phyloP scores from a whole-genome alignment of 2,797 vertebrate genomes.

The Alosa sapidissima region DNA sequence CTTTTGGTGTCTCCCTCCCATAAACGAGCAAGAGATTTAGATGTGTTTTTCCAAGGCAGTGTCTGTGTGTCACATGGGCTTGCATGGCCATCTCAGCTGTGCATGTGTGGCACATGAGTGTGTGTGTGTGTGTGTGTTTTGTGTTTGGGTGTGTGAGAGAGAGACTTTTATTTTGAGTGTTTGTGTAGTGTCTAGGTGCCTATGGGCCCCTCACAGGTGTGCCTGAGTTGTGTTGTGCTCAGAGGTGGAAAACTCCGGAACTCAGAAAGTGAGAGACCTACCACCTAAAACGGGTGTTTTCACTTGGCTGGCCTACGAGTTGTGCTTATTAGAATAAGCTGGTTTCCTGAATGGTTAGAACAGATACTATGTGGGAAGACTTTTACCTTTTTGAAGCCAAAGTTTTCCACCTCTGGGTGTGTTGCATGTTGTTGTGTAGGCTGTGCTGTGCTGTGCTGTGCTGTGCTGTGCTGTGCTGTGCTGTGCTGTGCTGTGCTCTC shows the following conservation, averaged over 20 bases:
- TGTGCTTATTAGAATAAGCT: too few species aligned
- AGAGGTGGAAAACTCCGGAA: too few species aligned
- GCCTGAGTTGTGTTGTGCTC: neutral
- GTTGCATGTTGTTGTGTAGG: neutral
- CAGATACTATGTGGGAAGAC: too few species aligned
- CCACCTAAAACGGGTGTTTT: too few species aligned
- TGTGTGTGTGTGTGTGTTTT: accelerated
- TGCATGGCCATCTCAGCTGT: neutral
- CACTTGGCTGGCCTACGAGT: too few species aligned
- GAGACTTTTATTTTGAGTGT: neutral
- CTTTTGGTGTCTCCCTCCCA: too few species aligned
- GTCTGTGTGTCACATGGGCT: neutral
- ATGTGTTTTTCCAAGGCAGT: neutral
- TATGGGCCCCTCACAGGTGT: neutral
- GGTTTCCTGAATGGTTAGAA: too few species aligned
- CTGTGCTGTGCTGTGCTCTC: neutral
- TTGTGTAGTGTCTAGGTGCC: neutral
- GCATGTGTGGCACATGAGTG: neutral
- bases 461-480: neutral
- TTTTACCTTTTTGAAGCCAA: too few species aligned
- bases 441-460: neutral
- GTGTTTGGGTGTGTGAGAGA: neutral
- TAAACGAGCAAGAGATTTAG: too few species aligned
- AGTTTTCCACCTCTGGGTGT: neutral
- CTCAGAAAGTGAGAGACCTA: too few species aligned